Evolutionary conservation across 53 echinoderm and acorn worm species (phyloP).

Genomic region (Arbacia lixula): DNA sequence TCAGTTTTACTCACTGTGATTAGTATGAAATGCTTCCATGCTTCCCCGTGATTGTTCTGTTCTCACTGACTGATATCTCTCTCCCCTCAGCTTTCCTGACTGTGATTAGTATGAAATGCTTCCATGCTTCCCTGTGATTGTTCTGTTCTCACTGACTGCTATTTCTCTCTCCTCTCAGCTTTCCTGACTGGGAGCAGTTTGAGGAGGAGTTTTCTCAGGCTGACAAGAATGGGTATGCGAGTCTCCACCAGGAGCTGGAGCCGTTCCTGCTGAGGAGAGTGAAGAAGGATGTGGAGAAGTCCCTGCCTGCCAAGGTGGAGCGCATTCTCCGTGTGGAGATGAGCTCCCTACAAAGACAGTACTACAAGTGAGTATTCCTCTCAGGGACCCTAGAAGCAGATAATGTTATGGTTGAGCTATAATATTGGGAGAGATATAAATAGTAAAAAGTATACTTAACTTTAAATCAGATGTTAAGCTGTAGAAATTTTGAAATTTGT

Average conservation of each 20-base stretch:
- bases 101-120: not conserved
- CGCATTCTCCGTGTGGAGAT: constrained; percentile 94
- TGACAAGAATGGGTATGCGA: constrained; percentile 95
- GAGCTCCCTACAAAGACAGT: constrained; percentile 97
- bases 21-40: no score
- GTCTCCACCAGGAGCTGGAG: constrained; percentile 94
- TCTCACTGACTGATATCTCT: not conserved
- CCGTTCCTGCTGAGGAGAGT: constrained; percentile 91
- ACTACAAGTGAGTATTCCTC: constrained; percentile 86
- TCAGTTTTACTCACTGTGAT: no score
- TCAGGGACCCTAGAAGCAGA: no score
- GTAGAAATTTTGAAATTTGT: no score
- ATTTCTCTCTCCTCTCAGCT: constrained; percentile 39
- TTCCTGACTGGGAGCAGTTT: constrained; percentile 87
- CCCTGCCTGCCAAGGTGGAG: constrained; percentile 98
- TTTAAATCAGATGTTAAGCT: no score
- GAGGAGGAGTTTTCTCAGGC: constrained; percentile 86
- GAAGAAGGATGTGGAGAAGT: constrained; percentile 99
- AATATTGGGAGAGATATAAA: no score
- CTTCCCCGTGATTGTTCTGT: no score
- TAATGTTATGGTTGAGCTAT: no score
- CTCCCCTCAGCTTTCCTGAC: not conserved
- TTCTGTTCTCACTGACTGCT: not conserved
- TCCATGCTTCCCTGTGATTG: not conserved
- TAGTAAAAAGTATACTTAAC: no score